Base-by-base conservation (phyloP, 2,888 invertebrate species). In the Archips xylosteana region DNA sequence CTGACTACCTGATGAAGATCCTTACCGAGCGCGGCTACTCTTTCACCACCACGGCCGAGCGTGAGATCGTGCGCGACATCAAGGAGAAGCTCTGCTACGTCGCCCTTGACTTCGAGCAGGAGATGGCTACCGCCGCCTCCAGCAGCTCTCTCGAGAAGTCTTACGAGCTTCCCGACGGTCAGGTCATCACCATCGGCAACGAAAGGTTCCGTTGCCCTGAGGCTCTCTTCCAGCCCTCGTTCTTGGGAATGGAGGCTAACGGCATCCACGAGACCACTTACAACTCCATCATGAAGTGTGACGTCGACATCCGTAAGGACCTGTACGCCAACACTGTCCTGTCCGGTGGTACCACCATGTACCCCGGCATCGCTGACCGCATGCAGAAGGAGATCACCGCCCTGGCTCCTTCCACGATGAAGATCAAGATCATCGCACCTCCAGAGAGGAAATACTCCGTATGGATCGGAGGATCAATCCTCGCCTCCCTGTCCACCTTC, bases 241-340 rank as follows among this genome's bases (percentile, higher is more conserved):
- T 98, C 97, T 91, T 97, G 95, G 97, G 97, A 84, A 97, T 97
- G 97, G 97, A 97, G 96, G 97, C 97, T 74, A 96, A 96, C 85
- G 97, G 98, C 80, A 97, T 98, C 91, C 98, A 98, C 88, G 97
- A 98, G 92, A 97, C 97, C 83, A 97, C 97, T 45, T 99, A 98
- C 96, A 98, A 98, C 94, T 98, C 98, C 72, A 98, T 98, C 96
- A 98, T 98, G 98, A 98, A 98, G 96, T 98, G 98, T 95, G 98
- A 98, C 94, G 98, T 98, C 75, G 98, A 98, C 91, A 98, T 98
- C 96, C 97, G 98, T 96, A 98, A 98, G 96, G 98, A 98, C 95
- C 95, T 98, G 95, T 98, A 98, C 95, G 98, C 98, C 95, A 98
- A 98, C 95, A 98, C 98, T 82, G 98, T 99, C 73, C 95, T 98